phyloP scores from a whole-genome alignment of 1,140 invertebrate species.

The Nylanderia fulva region DNA sequence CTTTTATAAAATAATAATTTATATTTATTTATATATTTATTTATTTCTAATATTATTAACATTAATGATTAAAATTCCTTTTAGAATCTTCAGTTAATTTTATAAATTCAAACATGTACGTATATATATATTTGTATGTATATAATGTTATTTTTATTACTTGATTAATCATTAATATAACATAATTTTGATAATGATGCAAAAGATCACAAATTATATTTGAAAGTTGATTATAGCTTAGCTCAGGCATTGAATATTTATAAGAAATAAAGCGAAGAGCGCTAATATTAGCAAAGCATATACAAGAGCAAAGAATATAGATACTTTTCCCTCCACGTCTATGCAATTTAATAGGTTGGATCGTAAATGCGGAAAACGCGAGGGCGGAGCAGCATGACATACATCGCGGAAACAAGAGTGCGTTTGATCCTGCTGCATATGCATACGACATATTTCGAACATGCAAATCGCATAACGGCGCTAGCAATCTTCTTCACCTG shows the following conservation, averaged over 20 bases:
- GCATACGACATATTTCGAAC: slow-evolving; percentile 70
- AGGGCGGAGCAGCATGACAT: slow-evolving; percentile 22
- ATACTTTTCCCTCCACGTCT: slow-evolving; percentile 34
- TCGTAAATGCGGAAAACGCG: slow-evolving; percentile 39
- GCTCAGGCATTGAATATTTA: slow-evolving; percentile 39
- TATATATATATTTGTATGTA: neutral
- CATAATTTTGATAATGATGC: neutral
- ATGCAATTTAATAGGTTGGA: slow-evolving; percentile 60
- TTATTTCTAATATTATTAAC: no score
- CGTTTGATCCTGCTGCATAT: slow-evolving; percentile 69
- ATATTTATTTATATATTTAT: no score
- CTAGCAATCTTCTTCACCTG: slow-evolving; percentile 73
- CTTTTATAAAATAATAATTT: no score
- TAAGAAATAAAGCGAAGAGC: slow-evolving; percentile 55
- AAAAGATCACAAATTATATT: slow-evolving; percentile 29
- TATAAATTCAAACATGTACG: no score
- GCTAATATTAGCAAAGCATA: slow-evolving; percentile 57
- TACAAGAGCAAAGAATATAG: slow-evolving; percentile 10
- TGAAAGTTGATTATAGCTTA: slow-evolving; percentile 41
- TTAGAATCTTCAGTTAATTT: no score
- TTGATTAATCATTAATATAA: neutral
- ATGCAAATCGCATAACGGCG: slow-evolving; percentile 57
- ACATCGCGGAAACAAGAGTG: slow-evolving; percentile 65
- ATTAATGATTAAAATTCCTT: no score
- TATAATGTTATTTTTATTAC: neutral